phyloP scores from a whole-genome alignment of 2,797 vertebrate genomes.

The Leptatherina wallacei region DNA sequence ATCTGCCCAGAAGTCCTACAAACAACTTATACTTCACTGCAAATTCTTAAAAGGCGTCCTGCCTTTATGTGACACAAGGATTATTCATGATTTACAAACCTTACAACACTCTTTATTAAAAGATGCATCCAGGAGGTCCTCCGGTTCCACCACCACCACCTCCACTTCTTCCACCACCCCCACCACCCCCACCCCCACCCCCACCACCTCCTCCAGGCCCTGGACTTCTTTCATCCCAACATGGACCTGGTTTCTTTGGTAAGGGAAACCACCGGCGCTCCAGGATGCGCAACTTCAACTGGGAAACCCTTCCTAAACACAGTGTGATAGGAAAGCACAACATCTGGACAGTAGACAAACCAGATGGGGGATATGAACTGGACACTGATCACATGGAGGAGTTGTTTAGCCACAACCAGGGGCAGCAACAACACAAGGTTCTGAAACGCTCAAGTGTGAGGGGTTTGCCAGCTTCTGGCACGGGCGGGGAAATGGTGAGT shows the following conservation, averaged over 20 bases:
- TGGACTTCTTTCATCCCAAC: slow-evolving; percentile 51
- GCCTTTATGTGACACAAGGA: slow-evolving; percentile 22
- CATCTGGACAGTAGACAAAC: slow-evolving; percentile 82
- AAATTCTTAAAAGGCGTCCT: not conserved
- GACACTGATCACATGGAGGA: slow-evolving; percentile 86
- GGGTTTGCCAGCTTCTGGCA: slow-evolving; percentile 39
- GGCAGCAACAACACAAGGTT: slow-evolving; percentile 50
- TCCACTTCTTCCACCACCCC: slow-evolving; percentile 21
- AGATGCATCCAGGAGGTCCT: slow-evolving; percentile 63
- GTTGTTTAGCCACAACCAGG: slow-evolving; percentile 83
- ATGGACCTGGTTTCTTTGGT: slow-evolving; percentile 19
- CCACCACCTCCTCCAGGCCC: slow-evolving; percentile 65
- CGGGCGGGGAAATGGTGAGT: slow-evolving; percentile 73
- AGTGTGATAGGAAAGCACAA: slow-evolving; percentile 82
- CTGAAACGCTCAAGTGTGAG: slow-evolving; percentile 63
- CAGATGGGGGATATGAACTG: slow-evolving; percentile 76
- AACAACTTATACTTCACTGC: not conserved
- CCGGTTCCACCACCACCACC: slow-evolving; percentile 46
- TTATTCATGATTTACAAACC: slow-evolving; percentile 29
- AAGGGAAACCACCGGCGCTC: slow-evolving; percentile 62
- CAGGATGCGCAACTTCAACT: slow-evolving; percentile 86
- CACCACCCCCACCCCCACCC: slow-evolving; percentile 36
- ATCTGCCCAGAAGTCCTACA: not conserved
- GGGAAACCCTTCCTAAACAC: slow-evolving; percentile 85
- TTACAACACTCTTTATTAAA: slow-evolving; percentile 41